Conservation (phyloP, 2,113 vertebrate species). For the Tyrannus savana region DNA sequence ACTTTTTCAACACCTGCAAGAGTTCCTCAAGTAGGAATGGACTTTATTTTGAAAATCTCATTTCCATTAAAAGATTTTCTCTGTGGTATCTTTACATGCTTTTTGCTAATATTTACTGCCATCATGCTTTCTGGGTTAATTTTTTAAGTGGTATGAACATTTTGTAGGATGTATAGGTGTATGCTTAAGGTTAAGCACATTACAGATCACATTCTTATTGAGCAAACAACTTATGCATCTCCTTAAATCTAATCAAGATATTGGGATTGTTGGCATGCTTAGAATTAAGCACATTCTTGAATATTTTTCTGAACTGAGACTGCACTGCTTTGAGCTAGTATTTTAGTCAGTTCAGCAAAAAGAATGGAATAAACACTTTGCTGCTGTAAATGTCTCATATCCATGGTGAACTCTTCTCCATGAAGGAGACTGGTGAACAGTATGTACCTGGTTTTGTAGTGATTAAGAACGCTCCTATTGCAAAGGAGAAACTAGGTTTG, state of each 20-base stretch:
- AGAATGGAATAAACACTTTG: neutral
- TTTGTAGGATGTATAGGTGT: neutral
- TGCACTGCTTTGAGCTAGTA: neutral
- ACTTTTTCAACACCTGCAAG: neutral
- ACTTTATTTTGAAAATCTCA: neutral
- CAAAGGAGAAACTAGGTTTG: neutral
- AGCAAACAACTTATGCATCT: neutral
- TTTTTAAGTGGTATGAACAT: neutral
- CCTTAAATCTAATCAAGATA: neutral
- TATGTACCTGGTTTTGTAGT: neutral
- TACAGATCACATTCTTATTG: neutral
- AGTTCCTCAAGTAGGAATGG: neutral
- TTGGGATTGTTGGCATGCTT: neutral
- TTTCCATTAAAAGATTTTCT: neutral
- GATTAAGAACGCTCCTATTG: neutral
- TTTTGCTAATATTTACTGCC: neutral
- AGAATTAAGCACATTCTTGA: neutral
- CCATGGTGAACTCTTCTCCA: neutral
- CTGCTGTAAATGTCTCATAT: neutral
- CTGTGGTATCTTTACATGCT: neutral
- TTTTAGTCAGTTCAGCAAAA: neutral
- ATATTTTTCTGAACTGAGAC: neutral
- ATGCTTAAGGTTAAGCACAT: neutral
- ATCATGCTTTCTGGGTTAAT: neutral
- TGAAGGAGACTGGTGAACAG: neutral